Conservation (phyloP, 2,797 vertebrate species). For the Uromys caudimaculatus region DNA sequence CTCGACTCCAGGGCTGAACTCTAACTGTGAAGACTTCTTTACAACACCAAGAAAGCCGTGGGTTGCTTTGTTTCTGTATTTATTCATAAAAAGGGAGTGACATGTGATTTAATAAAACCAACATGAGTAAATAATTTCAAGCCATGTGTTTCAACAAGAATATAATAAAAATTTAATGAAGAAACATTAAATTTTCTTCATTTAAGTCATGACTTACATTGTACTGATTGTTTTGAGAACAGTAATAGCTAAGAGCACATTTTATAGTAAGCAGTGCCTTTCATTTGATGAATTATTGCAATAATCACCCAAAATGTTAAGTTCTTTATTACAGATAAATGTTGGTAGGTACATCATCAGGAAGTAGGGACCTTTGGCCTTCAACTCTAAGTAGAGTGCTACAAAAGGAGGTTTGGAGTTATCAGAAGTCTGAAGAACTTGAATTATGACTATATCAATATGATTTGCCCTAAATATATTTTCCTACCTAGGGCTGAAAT, state of each 20-base stretch:
- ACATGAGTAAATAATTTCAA: conserved; percentile 11
- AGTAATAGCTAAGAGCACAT: neutral
- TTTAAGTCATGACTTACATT: neutral
- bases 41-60: neutral
- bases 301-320: neutral
- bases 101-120: neutral
- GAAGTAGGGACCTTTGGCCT: neutral
- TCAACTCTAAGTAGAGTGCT: neutral
- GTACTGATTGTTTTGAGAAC: neutral
- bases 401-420: neutral
- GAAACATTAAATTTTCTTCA: no score
- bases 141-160: conserved; percentile 32
- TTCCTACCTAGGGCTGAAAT: neutral
- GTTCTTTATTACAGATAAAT: neutral
- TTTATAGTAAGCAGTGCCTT: conserved; percentile 36
- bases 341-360: neutral
- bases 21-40: conserved; percentile 17
- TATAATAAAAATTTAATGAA: conserved; percentile 6
- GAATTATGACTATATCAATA: neutral
- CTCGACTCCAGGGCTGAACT: neutral
- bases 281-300: neutral
- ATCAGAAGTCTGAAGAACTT: neutral
- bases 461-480: neutral
- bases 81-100: neutral
- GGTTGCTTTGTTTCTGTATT: neutral